Conservation (phyloP, 2,888 invertebrate species). For the Dryobotodes eremita region DNA sequence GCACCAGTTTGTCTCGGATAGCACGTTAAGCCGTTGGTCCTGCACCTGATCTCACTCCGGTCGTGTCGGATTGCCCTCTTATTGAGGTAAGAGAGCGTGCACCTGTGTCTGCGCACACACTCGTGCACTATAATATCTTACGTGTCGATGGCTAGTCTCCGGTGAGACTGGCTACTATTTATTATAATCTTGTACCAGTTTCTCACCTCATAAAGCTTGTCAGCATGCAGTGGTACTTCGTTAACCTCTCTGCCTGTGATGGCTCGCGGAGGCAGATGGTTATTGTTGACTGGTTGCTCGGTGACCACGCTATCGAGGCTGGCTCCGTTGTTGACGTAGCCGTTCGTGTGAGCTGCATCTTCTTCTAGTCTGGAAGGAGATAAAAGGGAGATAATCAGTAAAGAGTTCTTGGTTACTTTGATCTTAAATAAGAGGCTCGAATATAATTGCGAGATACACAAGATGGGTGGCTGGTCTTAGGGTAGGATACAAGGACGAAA, state of each 20-base stretch:
- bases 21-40: too few species aligned
- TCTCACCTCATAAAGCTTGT: conserved; percentile 87
- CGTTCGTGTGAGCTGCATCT: conserved; percentile 90
- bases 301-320: conserved; percentile 86
- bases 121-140: too few species aligned
- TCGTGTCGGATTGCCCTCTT: too few species aligned
- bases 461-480: background rate
- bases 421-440: background rate
- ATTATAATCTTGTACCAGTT: background rate
- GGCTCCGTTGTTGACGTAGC: conserved; percentile 84
- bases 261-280: conserved; percentile 81
- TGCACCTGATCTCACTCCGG: too few species aligned
- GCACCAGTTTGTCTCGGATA: background rate
- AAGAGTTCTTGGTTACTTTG: background rate
- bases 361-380: conserved; percentile 81
- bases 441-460: background rate
- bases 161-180: too few species aligned
- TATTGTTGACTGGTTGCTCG: conserved; percentile 86
- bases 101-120: too few species aligned
- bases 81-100: too few species aligned
- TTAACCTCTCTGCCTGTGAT: conserved; percentile 79
- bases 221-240: conserved; percentile 87
- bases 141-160: too few species aligned
- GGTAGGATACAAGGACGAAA: background rate
- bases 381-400: background rate